Conservation (phyloP, 2,113 vertebrate genomes). For the Cisticola juncidis region DNA sequence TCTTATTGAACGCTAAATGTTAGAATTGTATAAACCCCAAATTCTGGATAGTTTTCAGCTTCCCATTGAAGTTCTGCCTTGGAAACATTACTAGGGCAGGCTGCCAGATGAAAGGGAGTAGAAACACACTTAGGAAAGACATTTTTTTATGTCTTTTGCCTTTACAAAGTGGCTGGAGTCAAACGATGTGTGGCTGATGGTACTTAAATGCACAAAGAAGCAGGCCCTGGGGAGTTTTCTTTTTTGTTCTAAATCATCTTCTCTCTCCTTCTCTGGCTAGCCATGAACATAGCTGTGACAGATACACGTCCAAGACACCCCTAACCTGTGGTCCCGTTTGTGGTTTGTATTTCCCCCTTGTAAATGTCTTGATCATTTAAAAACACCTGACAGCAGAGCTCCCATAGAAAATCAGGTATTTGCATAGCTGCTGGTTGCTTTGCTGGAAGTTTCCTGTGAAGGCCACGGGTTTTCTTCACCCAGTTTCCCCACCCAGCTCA, state of each 20-base stretch:
- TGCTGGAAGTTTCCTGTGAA: neutral
- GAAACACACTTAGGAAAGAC: neutral
- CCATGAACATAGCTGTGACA: neutral
- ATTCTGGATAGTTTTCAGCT: slow-evolving; percentile 22
- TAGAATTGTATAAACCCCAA: neutral
- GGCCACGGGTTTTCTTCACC: accelerated
- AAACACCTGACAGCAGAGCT: neutral
- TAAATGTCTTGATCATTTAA: neutral
- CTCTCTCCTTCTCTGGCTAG: neutral
- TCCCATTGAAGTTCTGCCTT: slow-evolving; percentile 32
- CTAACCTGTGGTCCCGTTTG: neutral
- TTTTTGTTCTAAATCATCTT: neutral
- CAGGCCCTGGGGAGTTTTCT: neutral
- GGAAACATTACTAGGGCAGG: neutral
- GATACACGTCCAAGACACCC: neutral
- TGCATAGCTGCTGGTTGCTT: neutral
- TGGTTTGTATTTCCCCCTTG: neutral
- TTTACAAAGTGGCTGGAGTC: neutral
- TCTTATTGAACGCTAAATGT: slow-evolving; percentile 8
- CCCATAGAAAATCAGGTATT: neutral
- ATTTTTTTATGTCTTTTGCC: neutral
- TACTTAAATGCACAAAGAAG: neutral
- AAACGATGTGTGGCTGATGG: neutral
- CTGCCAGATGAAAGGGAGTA: neutral
- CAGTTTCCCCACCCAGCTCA: neutral